A percentile compares a stretch with the other conserved stretches of the same genome.
Evolutionary conservation across 2,113 vertebrate species (phyloP).

Genomic region (Hippopotamus amphibius): DNA sequence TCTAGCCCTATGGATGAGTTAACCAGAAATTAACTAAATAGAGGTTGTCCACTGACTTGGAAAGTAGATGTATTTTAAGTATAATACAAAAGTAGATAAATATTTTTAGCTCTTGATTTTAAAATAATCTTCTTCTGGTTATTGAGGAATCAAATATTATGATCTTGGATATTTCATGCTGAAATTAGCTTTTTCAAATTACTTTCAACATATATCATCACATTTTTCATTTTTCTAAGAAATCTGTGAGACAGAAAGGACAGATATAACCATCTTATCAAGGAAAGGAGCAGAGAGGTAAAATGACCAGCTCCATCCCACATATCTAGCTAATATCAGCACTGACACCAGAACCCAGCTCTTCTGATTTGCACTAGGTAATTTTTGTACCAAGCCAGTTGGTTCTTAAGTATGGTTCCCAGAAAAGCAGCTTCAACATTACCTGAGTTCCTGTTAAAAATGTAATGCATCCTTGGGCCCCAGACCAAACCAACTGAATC

Average conservation of each 20-base stretch:
- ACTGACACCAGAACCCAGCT: neutral
- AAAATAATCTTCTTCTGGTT: slow-evolving; percentile 1
- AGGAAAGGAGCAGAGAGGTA: neutral
- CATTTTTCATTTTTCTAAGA: slow-evolving; percentile 50
- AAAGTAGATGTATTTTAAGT: slow-evolving; percentile 19
- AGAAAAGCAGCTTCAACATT: neutral
- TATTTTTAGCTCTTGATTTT: slow-evolving; percentile 34
- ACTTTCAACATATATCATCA: neutral
- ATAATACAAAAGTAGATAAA: slow-evolving; percentile 16
- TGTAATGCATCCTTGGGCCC: neutral
- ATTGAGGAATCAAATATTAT: neutral
- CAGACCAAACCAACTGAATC: neutral
- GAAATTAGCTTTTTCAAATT: slow-evolving; percentile 52
- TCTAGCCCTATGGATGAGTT: neutral
- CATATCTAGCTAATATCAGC: neutral
- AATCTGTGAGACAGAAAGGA: neutral
- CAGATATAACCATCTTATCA: neutral
- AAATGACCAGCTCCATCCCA: neutral
- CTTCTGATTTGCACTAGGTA: neutral
- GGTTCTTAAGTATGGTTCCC: neutral
- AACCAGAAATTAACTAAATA: slow-evolving; percentile 35
- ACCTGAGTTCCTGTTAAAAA: neutral
- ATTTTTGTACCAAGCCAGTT: neutral
- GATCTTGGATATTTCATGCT: slow-evolving; percentile 26
- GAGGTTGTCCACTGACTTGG: neutral